Evolutionary conservation across 1,140 invertebrate species (phyloP).

Genomic region (Phocides pigmalion): DNA sequence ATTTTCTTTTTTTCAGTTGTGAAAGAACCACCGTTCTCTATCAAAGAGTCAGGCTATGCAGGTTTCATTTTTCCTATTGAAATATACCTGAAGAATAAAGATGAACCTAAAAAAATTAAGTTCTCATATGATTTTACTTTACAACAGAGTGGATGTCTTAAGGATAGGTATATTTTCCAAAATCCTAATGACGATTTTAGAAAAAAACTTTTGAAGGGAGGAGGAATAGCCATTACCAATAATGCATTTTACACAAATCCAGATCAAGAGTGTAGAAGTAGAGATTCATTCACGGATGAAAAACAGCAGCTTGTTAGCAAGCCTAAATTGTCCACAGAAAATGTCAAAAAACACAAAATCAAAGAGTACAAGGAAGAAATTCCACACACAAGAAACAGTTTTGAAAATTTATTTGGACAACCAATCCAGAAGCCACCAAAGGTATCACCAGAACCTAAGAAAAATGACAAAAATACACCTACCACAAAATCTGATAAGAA

Average conservation of each 20-base stretch:
- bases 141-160: slow-evolving; percentile 90
- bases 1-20: slow-evolving; percentile 86
- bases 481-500: slow-evolving; percentile 84
- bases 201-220: slow-evolving; percentile 93
- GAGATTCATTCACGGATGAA: slow-evolving; percentile 80
- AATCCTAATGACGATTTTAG: slow-evolving; percentile 95
- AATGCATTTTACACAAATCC: slow-evolving; percentile 75
- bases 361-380: slow-evolving; percentile 87
- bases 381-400: slow-evolving; percentile 86
- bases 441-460: slow-evolving; percentile 87
- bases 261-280: slow-evolving; percentile 81
- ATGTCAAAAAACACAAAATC: slow-evolving; percentile 87
- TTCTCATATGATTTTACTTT: slow-evolving; percentile 95
- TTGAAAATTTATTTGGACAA: slow-evolving; percentile 91
- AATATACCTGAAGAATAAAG: slow-evolving; percentile 95
- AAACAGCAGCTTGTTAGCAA: slow-evolving; percentile 86
- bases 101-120: slow-evolving; percentile 94
- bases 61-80: slow-evolving; percentile 96
- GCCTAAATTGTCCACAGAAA: slow-evolving; percentile 86
- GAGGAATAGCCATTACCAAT: slow-evolving; percentile 85
- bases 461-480: slow-evolving; percentile 84
- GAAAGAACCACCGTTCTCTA: slow-evolving; percentile 95
- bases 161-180: slow-evolving; percentile 89
- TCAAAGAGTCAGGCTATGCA: slow-evolving; percentile 97
- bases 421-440: slow-evolving; percentile 90